Conservation (phyloP, 2,888 invertebrate species). For the Oscheius sp. region DNA sequence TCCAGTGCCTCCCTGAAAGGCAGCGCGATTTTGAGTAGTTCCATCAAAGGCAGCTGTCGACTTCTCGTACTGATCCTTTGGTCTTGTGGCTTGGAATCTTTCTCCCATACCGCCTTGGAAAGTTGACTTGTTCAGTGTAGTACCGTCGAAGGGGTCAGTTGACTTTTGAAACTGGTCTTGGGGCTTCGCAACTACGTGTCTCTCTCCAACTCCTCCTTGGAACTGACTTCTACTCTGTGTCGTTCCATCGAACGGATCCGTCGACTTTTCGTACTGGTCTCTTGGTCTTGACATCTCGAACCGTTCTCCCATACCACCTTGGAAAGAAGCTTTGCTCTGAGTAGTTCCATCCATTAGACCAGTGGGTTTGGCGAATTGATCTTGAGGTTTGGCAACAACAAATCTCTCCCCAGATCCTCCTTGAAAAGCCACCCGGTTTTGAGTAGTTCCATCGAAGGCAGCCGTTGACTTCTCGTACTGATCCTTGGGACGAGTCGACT, state of each 20-base stretch:
- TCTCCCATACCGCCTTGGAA: slow-evolving; percentile 13
- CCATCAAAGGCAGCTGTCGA: background rate
- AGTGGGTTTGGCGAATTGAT: background rate
- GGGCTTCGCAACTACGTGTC: background rate
- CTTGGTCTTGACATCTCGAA: background rate
- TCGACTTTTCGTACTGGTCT: slow-evolving; percentile 2
- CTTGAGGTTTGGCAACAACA: background rate
- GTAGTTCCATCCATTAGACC: no score
- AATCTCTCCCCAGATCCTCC: background rate
- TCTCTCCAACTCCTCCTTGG: background rate
- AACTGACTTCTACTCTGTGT: background rate
- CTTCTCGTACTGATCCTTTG: slow-evolving; percentile 10
- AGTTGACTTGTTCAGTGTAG: background rate
- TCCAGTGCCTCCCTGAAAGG: slow-evolving; percentile 2
- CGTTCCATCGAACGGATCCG: background rate
- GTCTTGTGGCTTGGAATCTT: background rate
- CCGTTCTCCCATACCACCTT: background rate
- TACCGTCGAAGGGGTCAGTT: background rate
- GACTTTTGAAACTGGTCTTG: background rate
- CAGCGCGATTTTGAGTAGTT: background rate
- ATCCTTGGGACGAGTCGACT: background rate
- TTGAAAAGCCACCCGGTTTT: background rate
- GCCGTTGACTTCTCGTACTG: background rate
- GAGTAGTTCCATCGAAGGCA: background rate
- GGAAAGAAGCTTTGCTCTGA: no score